Evolutionary conservation across 2,797 vertebrate genomes (phyloP), one percentile per base, ranked within the genome.

Genomic region (Gallinago stenura): DNA sequence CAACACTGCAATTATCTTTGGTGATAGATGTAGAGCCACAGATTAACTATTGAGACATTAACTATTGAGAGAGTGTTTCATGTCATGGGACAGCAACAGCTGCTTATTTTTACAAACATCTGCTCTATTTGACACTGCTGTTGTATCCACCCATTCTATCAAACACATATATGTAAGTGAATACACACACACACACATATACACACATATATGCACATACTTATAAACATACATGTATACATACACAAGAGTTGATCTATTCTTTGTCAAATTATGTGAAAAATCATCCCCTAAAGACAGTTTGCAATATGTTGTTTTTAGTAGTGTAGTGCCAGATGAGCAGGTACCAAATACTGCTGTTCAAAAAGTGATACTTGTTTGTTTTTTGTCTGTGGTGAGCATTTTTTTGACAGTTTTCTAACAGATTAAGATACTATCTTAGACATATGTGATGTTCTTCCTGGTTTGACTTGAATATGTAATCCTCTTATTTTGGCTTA

Each of bases 1-100:
- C 73, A 95, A 85, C 65, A 76, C 14, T 62, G n/a, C 65, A 87
- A 94, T 92, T 93, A 41, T 41, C 58, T 88, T 72, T 58, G 15
- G 56, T 77, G 89, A 76, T 61, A 71, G 68, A 71, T 2, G 2
- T 3, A 9, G 51, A 80, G 43, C 5, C 43, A 28, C 56, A 86
- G 30, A 90, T 93, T 62, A 73, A 39, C 51, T 56, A 35, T 10
- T 37, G 61, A 83, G 76, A 81, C 18, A 53, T 91, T 62, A 73
- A 39, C 51, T 56, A 31, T 10, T 37, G 61, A 83, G 76, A 81
- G 22, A 53, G 31, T 50, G 25, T 46, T 87, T 83, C 53, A 11
- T 12, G 21, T 53, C 61, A 25, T 4, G 8, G 77, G 45, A 87
- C 12, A 48, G 53, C 45, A 78, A 50, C 72, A 93, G n/a, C 57